phyloP scores from a whole-genome alignment of 2,113 vertebrate genomes.

The Corythaixoides concolor region DNA sequence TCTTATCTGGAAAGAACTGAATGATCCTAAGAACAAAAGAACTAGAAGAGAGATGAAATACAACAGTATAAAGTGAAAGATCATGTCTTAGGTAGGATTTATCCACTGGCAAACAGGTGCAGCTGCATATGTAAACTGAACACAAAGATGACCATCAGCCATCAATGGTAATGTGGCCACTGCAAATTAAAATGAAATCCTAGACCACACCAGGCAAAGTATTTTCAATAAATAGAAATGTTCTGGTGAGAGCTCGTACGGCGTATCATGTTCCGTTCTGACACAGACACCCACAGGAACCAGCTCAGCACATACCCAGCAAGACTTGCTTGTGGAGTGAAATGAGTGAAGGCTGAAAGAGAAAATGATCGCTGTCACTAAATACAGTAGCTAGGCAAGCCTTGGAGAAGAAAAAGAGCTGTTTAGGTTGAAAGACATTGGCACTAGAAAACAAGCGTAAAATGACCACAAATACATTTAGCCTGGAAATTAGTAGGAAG shows the following conservation, averaged over 20 bases:
- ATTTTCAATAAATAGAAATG: background rate
- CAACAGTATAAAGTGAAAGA: background rate
- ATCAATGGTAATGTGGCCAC: background rate
- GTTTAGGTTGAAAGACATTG: background rate
- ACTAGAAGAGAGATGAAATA: background rate
- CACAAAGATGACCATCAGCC: background rate
- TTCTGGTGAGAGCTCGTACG: background rate
- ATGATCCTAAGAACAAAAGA: background rate
- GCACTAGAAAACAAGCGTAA: background rate
- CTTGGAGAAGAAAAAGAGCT: background rate
- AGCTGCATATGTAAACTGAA: background rate
- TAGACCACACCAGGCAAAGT: background rate
- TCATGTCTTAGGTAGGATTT: background rate
- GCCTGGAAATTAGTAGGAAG: background rate
- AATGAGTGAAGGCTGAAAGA: background rate
- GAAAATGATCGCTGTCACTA: background rate
- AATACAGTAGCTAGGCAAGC: background rate
- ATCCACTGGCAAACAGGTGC: background rate
- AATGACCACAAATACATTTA: background rate
- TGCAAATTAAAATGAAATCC: background rate
- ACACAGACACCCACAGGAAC: background rate
- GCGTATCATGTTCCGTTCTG: fast-evolving
- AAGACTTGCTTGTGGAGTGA: background rate
- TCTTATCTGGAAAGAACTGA: background rate
- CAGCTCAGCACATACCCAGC: background rate